Evolutionary conservation across 64 coral and sea anemone species (phyloP).

Genomic region (Actinia tenebrosa): DNA sequence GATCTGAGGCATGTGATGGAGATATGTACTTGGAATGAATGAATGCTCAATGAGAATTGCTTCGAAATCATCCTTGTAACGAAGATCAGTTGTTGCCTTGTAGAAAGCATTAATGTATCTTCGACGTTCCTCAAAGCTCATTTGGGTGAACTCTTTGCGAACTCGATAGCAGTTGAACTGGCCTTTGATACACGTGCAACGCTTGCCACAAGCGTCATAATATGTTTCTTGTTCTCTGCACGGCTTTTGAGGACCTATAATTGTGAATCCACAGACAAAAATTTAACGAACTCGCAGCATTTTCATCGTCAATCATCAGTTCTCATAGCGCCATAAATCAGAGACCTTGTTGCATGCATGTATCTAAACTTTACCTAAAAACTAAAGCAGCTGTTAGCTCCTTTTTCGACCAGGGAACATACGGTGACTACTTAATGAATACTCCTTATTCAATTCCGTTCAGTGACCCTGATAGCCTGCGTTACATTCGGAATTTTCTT

Average conservation of each 20-base stretch:
- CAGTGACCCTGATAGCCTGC: too few relatives aligned
- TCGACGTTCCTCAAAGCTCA: slow-evolving; percentile 42
- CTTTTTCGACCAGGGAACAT: too few relatives aligned
- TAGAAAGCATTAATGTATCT: slow-evolving; percentile 31
- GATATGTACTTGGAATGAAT: slow-evolving; percentile 15
- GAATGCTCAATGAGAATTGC: slow-evolving; percentile 43
- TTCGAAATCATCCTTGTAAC: slow-evolving; percentile 52
- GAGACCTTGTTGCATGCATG: too few relatives aligned
- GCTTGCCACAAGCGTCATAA: slow-evolving; percentile 23
- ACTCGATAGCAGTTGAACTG: slow-evolving; percentile 31
- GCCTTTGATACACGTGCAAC: slow-evolving; percentile 37
- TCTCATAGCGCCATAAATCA: too few relatives aligned
- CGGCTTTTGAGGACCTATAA: neutral
- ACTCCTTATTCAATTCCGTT: too few relatives aligned
- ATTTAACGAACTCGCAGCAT: too few relatives aligned
- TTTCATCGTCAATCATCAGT: too few relatives aligned
- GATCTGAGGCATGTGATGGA: slow-evolving; percentile 71
- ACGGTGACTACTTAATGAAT: too few relatives aligned
- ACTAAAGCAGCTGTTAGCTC: too few relatives aligned
- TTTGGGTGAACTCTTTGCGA: slow-evolving; percentile 57
- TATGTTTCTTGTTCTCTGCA: neutral
- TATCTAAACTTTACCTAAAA: too few relatives aligned
- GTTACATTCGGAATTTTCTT: too few relatives aligned
- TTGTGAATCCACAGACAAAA: too few relatives aligned
- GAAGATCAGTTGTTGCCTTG: slow-evolving; percentile 47